Base-by-base conservation (phyloP, 2,113 vertebrate species). In the Myotis lucifugus region DNA sequence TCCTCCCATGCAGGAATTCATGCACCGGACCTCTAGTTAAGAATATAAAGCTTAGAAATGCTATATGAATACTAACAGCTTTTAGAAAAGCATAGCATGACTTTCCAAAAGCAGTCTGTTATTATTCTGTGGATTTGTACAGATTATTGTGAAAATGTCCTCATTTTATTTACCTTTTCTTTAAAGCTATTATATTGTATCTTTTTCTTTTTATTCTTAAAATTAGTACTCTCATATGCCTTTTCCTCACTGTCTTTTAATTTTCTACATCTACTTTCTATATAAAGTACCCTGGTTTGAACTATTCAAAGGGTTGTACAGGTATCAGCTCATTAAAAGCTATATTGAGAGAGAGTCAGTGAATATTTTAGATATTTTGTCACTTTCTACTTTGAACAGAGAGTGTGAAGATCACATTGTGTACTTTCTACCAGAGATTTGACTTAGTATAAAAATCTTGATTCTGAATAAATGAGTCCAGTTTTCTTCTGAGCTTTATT, bases 271-370 rank as follows among this genome's bases (percentile, higher is more conserved):
- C 78, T 94, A 3, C 17, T 85, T 56, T 64, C 56, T 64, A 76
- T 29, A 48, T 42, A 93, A 76, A 76, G 37, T 82, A 19, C 2
- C 1, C 40, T 54, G 9, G 5, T 54, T 91, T 85, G 59, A 86
- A 86, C 18, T 54, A 5, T 12, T 95, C 74, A 89, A 83, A 54
- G 42, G 21, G 3, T 48, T 34, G 4, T 77, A 29, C 12, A 56
- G n/a, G 72, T 7, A 67, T 12, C 52, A 61, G 54, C 66, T 89
- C 52, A 81, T 90, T 81, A 93, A 94, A 93, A 90, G 25, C 52
- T n/a, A 50, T 54, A 18, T 46, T 46, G 54, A 56, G 25, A 37
- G 12, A 52, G 12, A 77, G 54, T 74, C 15, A 54, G 25, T 29
- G 8, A 42, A n/a, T 17, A 40, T 79, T 95, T 77, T 27, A 84